Evolutionary conservation across 1,140 invertebrate species (phyloP).

Genomic region (Mya arenaria): DNA sequence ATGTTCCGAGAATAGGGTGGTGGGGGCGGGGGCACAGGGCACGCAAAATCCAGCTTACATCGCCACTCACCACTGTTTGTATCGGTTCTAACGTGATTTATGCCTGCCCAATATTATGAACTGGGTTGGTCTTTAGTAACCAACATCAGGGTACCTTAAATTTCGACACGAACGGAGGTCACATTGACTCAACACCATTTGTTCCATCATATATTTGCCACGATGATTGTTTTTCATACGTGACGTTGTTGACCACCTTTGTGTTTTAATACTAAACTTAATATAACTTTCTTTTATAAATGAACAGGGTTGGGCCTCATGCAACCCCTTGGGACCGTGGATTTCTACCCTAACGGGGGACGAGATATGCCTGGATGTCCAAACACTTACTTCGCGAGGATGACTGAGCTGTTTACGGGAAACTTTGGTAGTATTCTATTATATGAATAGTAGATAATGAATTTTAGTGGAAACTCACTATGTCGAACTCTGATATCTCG

Average conservation of each 20-base stretch:
- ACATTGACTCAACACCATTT: background rate
- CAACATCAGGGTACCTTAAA: background rate
- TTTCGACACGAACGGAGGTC: background rate
- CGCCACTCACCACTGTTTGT: background rate
- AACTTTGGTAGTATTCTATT: no score
- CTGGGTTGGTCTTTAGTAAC: background rate
- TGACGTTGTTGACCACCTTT: background rate
- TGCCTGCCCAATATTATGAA: background rate
- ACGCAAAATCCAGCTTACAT: background rate
- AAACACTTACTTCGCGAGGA: constrained; percentile 1
- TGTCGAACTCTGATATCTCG: no score
- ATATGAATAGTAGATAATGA: no score
- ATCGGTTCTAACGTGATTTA: no score
- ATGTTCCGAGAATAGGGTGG: no score
- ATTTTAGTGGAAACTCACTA: no score
- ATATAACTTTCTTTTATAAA: background rate
- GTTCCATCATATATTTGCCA: background rate
- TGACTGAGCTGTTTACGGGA: constrained; percentile 20
- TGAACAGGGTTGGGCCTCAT: constrained; percentile 35
- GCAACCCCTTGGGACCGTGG: constrained; percentile 20
- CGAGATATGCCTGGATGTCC: constrained; percentile 45
- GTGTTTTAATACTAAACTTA: background rate
- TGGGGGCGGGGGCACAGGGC: no score
- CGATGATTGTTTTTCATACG: background rate
- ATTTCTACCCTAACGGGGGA: constrained; percentile 50